Evolutionary conservation across 2,888 invertebrate genomes (phyloP).

Genomic region (Drosophila villosipedis): DNA sequence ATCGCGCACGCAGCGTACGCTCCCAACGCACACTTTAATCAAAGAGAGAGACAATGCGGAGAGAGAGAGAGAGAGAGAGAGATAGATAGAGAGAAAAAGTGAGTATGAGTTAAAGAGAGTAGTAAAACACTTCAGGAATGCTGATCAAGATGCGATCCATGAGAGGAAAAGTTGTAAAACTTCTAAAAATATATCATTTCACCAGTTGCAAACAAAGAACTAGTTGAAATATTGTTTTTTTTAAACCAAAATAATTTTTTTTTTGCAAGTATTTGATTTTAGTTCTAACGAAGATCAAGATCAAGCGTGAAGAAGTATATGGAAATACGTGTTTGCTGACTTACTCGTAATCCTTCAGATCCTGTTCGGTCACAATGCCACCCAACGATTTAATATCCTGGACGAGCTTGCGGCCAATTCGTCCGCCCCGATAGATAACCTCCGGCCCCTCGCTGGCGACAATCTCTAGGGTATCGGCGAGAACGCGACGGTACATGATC

Average conservation of each 20-base stretch:
- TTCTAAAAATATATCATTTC: not conserved
- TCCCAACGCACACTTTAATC: conserved; percentile 87
- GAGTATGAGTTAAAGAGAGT: not conserved
- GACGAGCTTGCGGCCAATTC: conserved; percentile 87
- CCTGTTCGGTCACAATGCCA: conserved; percentile 92
- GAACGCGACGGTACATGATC: conserved; percentile 87
- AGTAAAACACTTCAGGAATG: not conserved
- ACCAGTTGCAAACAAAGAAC: not conserved
- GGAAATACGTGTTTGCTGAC: conserved; percentile 38
- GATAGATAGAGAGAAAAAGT: not conserved
- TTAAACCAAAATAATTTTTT: no score
- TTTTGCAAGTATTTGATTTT: no score
- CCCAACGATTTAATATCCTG: conserved; percentile 89
- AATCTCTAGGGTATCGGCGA: conserved; percentile 89
- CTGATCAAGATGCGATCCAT: not conserved
- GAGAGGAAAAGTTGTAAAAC: not conserved
- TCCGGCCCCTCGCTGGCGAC: conserved; percentile 89
- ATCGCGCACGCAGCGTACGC: conserved; percentile 87
- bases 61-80: not conserved
- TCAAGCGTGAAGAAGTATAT: not conserved
- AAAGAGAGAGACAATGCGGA: not conserved
- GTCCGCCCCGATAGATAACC: conserved; percentile 92
- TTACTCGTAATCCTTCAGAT: conserved; percentile 90
- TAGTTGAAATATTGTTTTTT: no score
- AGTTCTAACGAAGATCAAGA: not conserved